phyloP scores from a whole-genome alignment of 2,888 invertebrate species.

The Tipula vernalis region DNA sequence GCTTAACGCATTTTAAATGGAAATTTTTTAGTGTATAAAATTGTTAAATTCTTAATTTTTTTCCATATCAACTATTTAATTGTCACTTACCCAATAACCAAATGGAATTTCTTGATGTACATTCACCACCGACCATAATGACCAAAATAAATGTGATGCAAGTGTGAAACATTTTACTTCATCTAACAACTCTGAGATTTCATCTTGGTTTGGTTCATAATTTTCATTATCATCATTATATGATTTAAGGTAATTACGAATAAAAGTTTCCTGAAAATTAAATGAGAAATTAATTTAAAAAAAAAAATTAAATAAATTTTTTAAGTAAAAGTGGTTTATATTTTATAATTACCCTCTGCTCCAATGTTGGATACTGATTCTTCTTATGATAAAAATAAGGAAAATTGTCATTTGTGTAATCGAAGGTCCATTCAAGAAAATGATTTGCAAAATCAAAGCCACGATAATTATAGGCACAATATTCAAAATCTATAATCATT shows the following conservation, averaged over 20 bases:
- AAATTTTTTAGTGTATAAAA: no score
- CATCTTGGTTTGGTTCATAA: conserved; percentile 38
- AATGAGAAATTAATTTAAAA: neutral
- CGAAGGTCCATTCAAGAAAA: conserved; percentile 84
- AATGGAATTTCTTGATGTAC: conserved; percentile 82
- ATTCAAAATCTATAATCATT: conserved; percentile 85
- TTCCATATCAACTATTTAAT: neutral
- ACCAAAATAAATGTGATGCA: conserved; percentile 89
- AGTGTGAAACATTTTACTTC: conserved; percentile 78
- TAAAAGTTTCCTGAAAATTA: conserved; percentile 21
- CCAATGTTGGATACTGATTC: conserved; percentile 58
- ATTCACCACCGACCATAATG: conserved; percentile 83
- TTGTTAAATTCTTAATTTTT: no score
- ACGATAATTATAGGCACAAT: conserved; percentile 88
- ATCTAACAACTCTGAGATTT: conserved; percentile 47
- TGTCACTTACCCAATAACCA: conserved; percentile 69
- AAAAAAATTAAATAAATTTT: neutral
- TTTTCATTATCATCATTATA: conserved; percentile 20
- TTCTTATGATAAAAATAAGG: conserved; percentile 63
- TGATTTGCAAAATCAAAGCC: conserved; percentile 93
- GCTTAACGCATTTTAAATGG: no score
- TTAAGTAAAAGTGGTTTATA: neutral
- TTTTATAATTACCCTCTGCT: conserved; percentile 56
- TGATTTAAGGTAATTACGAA: conserved; percentile 27
- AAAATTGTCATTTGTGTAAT: conserved; percentile 64